Base-by-base conservation (phyloP, 1,140 invertebrate species). In the Zaprionus capensis region DNA sequence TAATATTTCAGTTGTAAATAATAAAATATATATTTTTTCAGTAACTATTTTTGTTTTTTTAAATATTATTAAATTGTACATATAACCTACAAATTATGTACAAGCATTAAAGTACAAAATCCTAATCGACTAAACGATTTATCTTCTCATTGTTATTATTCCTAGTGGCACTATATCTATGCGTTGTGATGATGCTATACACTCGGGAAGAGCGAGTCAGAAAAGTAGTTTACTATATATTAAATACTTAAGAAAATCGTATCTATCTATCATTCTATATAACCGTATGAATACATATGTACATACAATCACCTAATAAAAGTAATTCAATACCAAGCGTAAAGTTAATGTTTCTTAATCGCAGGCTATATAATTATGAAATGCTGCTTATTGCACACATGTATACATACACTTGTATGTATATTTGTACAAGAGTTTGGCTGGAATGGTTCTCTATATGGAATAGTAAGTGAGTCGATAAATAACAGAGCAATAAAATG, bases 381-480 rank as follows among this genome's bases (percentile, higher is more conserved):
- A 36, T 58, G 55, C 65, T 57, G 36, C 55, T 20, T 46, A 49
- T 59, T 69, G 44, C 56, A 69, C 44, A 34, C 57, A 31, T 26
- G 26, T 46, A 66, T 26, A 66, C 22, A 34, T 36, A n/a, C 15
- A 51, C 2, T 6, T 24, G 46, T 31, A 26, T 55, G 22, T 62
- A 38, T 31, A 14, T 63, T 31, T 63, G 46, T 63, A 61, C 20
- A 62, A 36, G 51, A 22, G 36, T 61, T 69, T 71, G 61, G 44
- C 55, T 71, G 73, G 73, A 76, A 76, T 76, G 73, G 36, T 76
- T 76, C n/a, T 67, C 49, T 28, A 64, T 38, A 67, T 57, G 68
- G 55, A 66, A 76, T 76, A 36, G 20, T 56, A 68, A 55, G 49
- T 59, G 15, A 36, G 31, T 44, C 22, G 61, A 58, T 61, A 71